Base-by-base conservation (phyloP, 2,113 vertebrate species). In the Centrocercus urophasianus region DNA sequence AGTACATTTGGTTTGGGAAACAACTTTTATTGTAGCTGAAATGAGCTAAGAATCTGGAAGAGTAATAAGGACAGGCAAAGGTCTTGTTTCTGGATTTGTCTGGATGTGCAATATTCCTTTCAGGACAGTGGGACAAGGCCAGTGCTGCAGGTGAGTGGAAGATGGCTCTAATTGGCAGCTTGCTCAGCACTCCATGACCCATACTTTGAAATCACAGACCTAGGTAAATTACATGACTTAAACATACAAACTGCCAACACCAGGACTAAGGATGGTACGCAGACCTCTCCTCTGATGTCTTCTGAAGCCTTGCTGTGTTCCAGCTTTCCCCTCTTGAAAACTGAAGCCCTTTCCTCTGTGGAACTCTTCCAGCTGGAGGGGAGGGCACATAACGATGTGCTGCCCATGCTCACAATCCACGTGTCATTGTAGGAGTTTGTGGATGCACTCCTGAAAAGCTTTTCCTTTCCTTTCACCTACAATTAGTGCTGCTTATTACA, bases 101-200 rank as follows among this genome's bases (percentile, higher is more conserved):
- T 38, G 47, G 19, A 42, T 16, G 43, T 4, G 10, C 6, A 25
- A 32, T 4, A 24, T 7, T 83, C 60, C 22, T 42, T 25, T 81
- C 61, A 71, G 61, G 56, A n/a, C 1, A 8, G n/a, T 4, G 30
- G 63, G 42, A 83, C 13, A 38, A 43, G 15, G 0, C 2, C 28
- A 67, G 25, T 0, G 1, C 8, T 45, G 28, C 24, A 28, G 52
- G 11, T 0, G 1, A 72, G 14, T 1, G 2, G 69, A 43, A 73
- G 72, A 64, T 2, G 3, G 45, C 34, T 43, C 13, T 34, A 43
- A 72, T 24, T 24, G 48, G 22, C 3, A 38, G 6, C 28, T 67
- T 86, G 16, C 24, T 57, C 66, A 60, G 42, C 36, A 43, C 66
- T 19, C 32, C 4, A 11, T 34, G 43, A 61, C 34, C 34, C 67